These are phyloP conservation scores for Drosophila sechellia DNA, from an alignment of 1,140 invertebrate genomes.

Conservation along the genomic window DNA sequence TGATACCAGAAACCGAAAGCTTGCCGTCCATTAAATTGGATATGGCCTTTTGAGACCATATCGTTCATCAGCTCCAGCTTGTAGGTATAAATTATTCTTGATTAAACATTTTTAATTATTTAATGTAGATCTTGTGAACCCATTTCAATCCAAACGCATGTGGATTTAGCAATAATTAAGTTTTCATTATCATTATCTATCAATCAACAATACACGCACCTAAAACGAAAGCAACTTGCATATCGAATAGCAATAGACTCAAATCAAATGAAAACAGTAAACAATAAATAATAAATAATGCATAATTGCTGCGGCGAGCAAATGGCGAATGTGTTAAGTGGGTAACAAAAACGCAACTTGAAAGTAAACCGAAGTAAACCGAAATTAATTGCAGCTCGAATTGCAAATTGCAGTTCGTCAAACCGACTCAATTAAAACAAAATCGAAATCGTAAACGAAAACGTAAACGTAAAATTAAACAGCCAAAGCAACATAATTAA, in stretches of 20 bases:
- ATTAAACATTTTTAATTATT: too few relatives aligned
- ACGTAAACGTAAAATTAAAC: conserved; percentile 23
- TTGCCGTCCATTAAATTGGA: neutral
- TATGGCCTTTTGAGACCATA: neutral
- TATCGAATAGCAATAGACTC: conserved; percentile 4
- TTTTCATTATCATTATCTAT: neutral
- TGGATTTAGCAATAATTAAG: conserved; percentile 11
- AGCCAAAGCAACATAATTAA: conserved; percentile 29
- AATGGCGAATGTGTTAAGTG: conserved; percentile 47
- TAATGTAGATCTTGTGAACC: too few relatives aligned
- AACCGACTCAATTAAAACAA: conserved; percentile 34
- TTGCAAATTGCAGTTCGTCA: conserved; percentile 53
- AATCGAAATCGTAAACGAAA: conserved; percentile 30
- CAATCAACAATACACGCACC: conserved; percentile 11
- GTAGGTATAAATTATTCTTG: too few relatives aligned
- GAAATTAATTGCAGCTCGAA: conserved; percentile 49
- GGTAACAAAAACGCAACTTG: conserved; percentile 39
- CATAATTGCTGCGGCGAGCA: conserved; percentile 6
- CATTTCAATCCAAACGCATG: neutral
- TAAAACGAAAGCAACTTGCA: conserved; percentile 31
- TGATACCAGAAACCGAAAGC: neutral
- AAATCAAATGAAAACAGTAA: conserved; percentile 1
- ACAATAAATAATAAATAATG: conserved; percentile 32
- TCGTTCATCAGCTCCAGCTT: too few relatives aligned
- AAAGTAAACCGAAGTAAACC: conserved; percentile 35